phyloP scores from a whole-genome alignment of 2,797 vertebrate species.

The Australoheros facetus region DNA sequence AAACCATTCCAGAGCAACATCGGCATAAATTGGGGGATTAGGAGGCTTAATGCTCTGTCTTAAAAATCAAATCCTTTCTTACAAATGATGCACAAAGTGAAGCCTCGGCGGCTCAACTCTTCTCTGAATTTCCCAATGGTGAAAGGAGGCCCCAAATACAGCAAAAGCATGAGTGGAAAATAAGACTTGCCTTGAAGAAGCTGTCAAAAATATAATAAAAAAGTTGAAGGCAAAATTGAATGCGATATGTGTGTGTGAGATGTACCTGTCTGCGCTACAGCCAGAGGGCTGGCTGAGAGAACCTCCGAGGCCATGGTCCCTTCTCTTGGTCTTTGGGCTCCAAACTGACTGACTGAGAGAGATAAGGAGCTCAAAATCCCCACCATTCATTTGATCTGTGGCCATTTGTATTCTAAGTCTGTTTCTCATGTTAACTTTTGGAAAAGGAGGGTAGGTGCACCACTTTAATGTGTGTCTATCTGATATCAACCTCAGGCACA shows the following conservation, averaged over 20 bases:
- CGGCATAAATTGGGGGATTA: slow-evolving; percentile 49
- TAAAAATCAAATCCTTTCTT: slow-evolving; percentile 33
- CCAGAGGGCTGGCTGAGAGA: slow-evolving; percentile 35
- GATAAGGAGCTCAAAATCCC: slow-evolving; percentile 69
- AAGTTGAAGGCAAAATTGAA: slow-evolving; percentile 14
- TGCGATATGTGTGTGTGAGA: slow-evolving; percentile 2
- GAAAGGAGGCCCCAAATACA: neutral
- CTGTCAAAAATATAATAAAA: slow-evolving; percentile 7
- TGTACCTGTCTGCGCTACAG: slow-evolving; percentile 31
- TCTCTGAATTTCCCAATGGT: neutral
- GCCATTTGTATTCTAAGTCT: slow-evolving; percentile 73
- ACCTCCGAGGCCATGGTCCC: slow-evolving; percentile 27
- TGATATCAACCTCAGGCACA: slow-evolving; percentile 68
- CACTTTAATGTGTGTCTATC: slow-evolving; percentile 70
- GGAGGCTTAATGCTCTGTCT: slow-evolving; percentile 17
- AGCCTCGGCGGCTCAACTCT: slow-evolving; percentile 6
- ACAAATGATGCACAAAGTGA: slow-evolving; percentile 28
- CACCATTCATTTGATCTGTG: slow-evolving; percentile 67
- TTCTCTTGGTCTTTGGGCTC: slow-evolving; percentile 62
- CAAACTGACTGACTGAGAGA: slow-evolving; percentile 69
- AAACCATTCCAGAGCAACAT: slow-evolving; percentile 33
- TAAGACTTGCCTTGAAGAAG: neutral
- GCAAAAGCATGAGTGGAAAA: neutral
- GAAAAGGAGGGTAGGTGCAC: slow-evolving; percentile 50
- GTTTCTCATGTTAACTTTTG: slow-evolving; percentile 74